A percentile compares a stretch with the other conserved stretches of the same genome.
Conservation (phyloP, 2,113 vertebrate species). For the Brachyhypopomus occidentalis region DNA sequence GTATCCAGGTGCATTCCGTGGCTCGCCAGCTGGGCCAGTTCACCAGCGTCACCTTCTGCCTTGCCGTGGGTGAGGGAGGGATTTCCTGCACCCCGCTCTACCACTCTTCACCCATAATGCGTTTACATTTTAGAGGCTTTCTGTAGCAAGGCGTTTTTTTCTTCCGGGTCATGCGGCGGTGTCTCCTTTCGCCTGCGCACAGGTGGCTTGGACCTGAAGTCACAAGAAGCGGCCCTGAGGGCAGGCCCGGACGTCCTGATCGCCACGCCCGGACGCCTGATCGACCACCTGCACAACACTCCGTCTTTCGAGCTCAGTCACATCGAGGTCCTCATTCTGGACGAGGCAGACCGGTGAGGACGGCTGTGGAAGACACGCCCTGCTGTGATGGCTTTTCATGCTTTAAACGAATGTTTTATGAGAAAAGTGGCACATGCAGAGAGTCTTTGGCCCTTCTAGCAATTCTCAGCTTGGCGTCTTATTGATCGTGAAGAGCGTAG, state of each 20-base stretch:
- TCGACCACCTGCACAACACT: conserved; percentile 97
- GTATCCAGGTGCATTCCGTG: conserved; percentile 95
- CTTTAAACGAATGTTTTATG: background rate
- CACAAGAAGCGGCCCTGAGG: conserved; percentile 90
- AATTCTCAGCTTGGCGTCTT: too few relatives aligned
- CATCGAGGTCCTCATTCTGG: conserved; percentile 94
- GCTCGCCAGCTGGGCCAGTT: conserved; percentile 92
- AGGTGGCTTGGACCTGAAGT: conserved; percentile 95
- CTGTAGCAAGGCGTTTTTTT: background rate
- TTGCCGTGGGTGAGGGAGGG: conserved; percentile 86
- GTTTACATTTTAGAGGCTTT: too few relatives aligned
- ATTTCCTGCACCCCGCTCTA: too few relatives aligned
- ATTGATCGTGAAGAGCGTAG: too few relatives aligned
- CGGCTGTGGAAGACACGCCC: background rate
- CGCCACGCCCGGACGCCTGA: conserved; percentile 92
- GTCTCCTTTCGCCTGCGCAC: conserved; percentile 27
- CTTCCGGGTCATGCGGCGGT: background rate
- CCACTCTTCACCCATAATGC: background rate
- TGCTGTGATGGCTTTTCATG: background rate
- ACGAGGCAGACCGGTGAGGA: conserved; percentile 90
- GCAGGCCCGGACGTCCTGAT: conserved; percentile 91
- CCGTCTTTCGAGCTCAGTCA: conserved; percentile 91
- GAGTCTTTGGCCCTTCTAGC: too few relatives aligned
- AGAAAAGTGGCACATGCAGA: too few relatives aligned
- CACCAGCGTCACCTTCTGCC: conserved; percentile 85